Base-by-base conservation (phyloP, 2,888 invertebrate species). In the Drosophila bunnanda region DNA sequence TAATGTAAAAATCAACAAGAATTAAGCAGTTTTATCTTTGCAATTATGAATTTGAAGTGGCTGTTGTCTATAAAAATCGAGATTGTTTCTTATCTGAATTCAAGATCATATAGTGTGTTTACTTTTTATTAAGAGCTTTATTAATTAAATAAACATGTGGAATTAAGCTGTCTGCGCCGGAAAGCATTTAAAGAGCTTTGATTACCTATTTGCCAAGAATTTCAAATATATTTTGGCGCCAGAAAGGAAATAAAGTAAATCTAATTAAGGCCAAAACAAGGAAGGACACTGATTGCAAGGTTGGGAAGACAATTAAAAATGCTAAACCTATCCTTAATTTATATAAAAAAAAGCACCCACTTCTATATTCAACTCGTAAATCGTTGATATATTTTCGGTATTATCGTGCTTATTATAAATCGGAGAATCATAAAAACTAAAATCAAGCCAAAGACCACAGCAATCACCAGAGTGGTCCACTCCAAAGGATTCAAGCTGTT, bases 401-500 rank as follows among this genome's bases (percentile, higher is more conserved):
- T 79, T 54, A 91, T 57, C 68, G 83, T 89, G 39, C 77, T 88
- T 61, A 85, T 66, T 65, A 92, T 78, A 78, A 92, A 91, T 72
- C 92, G 84, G 54, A 92, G 65, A 58, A 91, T 60, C 77, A 92
- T 82, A 67, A 88, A 81, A 32, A 91, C 65, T 72, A 92, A 79
- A 79, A 92, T 89, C 75, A 92, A 80, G 39, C 91, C 90, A 75
- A 92, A 88, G 7, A 88, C 65, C 55, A 90, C 89, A 36, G 92
- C 91, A 67, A 91, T 85, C 28, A 91, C 69, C 44, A 92, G 69
- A 12, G 92, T 91, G 4, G 89, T 91, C 91, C 92, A 92, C 69
- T 92, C 92, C 68, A 92, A 64, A 0, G 91, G 88, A 82, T 90
- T 91, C 20, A 92, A 71, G 64, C 87, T 89, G 56, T 90, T 91